Conservation (phyloP, 92 coral and sea anemone species). For the Chrysogorgia sp. region DNA sequence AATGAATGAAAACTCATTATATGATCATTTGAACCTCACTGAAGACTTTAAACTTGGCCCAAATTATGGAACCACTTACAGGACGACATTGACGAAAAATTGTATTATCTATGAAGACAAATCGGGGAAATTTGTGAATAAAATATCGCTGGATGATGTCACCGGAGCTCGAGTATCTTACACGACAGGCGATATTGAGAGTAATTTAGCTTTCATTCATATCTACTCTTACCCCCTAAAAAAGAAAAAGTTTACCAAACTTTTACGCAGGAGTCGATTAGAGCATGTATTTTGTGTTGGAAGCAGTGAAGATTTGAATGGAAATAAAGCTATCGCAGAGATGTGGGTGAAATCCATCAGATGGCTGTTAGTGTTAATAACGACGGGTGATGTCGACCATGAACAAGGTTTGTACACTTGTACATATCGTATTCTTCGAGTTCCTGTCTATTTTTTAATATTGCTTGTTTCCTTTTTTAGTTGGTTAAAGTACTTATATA, state of each 20-base stretch:
- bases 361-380: conserved; percentile 69
- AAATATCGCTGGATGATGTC: neutral
- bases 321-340: conserved; percentile 64
- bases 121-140: neutral
- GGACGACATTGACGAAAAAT: conserved; percentile 1
- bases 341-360: conserved; percentile 79
- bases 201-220: neutral
- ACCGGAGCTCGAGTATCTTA: neutral
- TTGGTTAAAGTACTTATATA: too few species aligned
- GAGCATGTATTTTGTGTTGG: conserved; percentile 62
- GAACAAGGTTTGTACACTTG: conserved; percentile 66
- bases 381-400: conserved; percentile 40
- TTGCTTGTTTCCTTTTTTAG: neutral
- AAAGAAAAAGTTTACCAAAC: neutral
- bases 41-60: conserved; percentile 29
- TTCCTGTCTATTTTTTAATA: neutral
- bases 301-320: conserved; percentile 54
- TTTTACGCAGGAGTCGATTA: conserved; percentile 1
- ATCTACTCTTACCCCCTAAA: conserved; percentile 16
- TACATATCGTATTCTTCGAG: neutral
- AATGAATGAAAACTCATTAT: neutral
- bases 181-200: neutral
- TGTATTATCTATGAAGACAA: conserved; percentile 14
- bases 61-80: neutral
- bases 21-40: neutral